phyloP scores from a whole-genome alignment of 2,113 vertebrate genomes.

The Gymnobelideus leadbeateri region DNA sequence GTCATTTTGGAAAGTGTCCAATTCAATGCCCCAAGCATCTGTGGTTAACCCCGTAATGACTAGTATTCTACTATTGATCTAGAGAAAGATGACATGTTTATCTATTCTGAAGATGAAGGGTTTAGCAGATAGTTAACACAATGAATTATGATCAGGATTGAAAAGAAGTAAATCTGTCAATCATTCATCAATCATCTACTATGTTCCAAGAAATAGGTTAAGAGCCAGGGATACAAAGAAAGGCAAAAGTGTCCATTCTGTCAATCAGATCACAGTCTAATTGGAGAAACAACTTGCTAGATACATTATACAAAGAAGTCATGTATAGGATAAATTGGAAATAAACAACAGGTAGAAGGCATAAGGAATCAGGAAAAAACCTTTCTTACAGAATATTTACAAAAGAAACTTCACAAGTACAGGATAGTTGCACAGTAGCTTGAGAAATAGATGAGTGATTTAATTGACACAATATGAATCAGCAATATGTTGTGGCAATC shows the following conservation, averaged over 20 bases:
- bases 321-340: background rate
- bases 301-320: background rate
- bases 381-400: background rate
- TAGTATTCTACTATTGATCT: background rate
- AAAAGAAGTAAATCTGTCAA: background rate
- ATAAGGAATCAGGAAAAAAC: background rate
- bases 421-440: background rate
- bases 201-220: background rate
- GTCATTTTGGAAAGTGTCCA: background rate
- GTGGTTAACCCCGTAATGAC: background rate
- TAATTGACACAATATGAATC: background rate
- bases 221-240: background rate
- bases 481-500: background rate
- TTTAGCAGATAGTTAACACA: background rate
- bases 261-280: background rate
- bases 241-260: background rate
- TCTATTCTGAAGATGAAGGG: background rate
- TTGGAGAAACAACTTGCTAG: background rate
- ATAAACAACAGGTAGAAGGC: background rate
- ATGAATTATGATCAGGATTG: background rate
- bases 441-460: background rate
- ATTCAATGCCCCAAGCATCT: background rate
- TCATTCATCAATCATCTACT: background rate
- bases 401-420: background rate
- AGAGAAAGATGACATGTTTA: background rate